phyloP scores from a whole-genome alignment of 2,888 invertebrate genomes.

The Meiosimyza platycephala region DNA sequence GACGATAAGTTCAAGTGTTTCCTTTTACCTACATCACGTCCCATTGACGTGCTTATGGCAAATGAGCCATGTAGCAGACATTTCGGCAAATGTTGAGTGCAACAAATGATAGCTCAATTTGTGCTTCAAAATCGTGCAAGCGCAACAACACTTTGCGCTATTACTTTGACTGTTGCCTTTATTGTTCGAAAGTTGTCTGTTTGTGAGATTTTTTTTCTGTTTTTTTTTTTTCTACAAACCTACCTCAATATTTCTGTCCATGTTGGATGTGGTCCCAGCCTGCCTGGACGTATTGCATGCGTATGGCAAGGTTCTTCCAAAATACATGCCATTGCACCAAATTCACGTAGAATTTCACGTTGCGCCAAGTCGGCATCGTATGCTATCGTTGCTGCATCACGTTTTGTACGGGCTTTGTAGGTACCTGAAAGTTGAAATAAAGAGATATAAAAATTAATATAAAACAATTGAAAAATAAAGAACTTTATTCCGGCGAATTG shows the following conservation, averaged over 20 bases:
- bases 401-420: constrained; percentile 75
- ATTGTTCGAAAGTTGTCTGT: no score
- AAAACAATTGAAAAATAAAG: background rate
- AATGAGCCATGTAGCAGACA: constrained; percentile 4
- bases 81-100: no score
- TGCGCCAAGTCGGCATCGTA: constrained; percentile 80
- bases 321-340: constrained; percentile 82
- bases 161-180: no score
- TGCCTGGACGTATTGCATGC: constrained; percentile 63
- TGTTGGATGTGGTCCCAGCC: constrained; percentile 46
- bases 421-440: constrained; percentile 71
- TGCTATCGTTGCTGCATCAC: constrained; percentile 68
- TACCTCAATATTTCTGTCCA: constrained; percentile 79
- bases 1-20: constrained; percentile 26
- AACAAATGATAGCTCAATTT: no score
- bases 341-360: constrained; percentile 80
- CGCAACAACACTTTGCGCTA: no score
- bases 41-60: background rate
- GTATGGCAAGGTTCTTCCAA: constrained; percentile 79
- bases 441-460: constrained; percentile 7
- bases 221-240: constrained; percentile 44
- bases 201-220: background rate
- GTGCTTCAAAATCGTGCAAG: no score
- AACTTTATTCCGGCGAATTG: background rate
- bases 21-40: no score